phyloP scores from a whole-genome alignment of 2,888 invertebrate genomes.

The Ennomos quercinarius region DNA sequence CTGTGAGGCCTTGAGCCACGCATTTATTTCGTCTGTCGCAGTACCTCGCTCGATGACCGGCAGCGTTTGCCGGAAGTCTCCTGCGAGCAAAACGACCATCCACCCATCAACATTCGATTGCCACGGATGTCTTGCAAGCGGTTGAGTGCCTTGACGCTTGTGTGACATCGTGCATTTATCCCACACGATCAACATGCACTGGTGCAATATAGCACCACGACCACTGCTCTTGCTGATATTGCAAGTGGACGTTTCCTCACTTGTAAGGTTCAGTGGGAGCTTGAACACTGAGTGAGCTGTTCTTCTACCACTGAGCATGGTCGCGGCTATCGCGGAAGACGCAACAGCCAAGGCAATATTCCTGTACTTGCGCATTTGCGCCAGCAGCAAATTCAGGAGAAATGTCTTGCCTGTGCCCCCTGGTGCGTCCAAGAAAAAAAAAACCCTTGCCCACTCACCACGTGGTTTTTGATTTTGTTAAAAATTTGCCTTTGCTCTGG shows the following conservation, averaged over 20 bases:
- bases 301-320: slow-evolving; percentile 31
- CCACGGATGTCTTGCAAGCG: slow-evolving; percentile 9
- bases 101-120: slow-evolving; percentile 33
- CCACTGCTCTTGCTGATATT: slow-evolving; percentile 40
- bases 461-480: not conserved
- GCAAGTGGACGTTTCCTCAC: slow-evolving; percentile 40
- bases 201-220: slow-evolving; percentile 35
- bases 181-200: slow-evolving; percentile 41
- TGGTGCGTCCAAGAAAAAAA: slow-evolving; percentile 33
- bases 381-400: slow-evolving; percentile 38
- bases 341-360: slow-evolving; percentile 36
- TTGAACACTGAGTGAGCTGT: slow-evolving; percentile 40
- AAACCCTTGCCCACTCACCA: not conserved
- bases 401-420: slow-evolving; percentile 42
- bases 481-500: slow-evolving; percentile 29
- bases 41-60: slow-evolving; percentile 33
- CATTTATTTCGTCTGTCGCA: slow-evolving; percentile 40
- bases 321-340: slow-evolving; percentile 33
- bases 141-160: slow-evolving; percentile 24
- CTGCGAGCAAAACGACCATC: slow-evolving; percentile 34
- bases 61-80: slow-evolving; percentile 40
- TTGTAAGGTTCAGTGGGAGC: slow-evolving; percentile 36
- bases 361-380: slow-evolving; percentile 27
- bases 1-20: slow-evolving; percentile 40
- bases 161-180: slow-evolving; percentile 45